Percentiles rank a stretch among this genome's conserved stretches.
phyloP scores from a whole-genome alignment of 1,140 invertebrate species.

The Branchinecta lynchi region DNA sequence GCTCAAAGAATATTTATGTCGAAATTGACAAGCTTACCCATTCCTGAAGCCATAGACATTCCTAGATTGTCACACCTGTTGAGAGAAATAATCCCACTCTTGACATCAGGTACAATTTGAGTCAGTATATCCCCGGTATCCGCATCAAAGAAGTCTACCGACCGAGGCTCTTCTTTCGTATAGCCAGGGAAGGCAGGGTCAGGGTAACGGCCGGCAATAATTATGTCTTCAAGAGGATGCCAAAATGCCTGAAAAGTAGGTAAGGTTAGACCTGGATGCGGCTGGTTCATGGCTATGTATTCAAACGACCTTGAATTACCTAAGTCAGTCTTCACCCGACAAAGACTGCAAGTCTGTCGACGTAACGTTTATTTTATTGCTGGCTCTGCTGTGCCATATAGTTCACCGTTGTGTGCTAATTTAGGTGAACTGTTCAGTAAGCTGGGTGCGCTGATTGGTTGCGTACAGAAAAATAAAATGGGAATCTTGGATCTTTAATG shows the following conservation, averaged over 20 bases:
- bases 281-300: too few species aligned
- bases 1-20: too few species aligned
- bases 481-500: too few species aligned
- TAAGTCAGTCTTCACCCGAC: too few species aligned
- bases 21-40: constrained; percentile 25
- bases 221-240: constrained; percentile 32
- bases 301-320: too few species aligned
- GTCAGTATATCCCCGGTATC: constrained; percentile 26
- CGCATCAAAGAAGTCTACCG: constrained; percentile 30
- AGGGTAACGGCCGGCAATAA: constrained; percentile 32
- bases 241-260: constrained; percentile 29
- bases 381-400: too few species aligned
- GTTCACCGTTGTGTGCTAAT: too few species aligned
- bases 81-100: constrained; percentile 27
- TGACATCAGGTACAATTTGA: constrained; percentile 24
- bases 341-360: too few species aligned
- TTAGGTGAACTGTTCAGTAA: too few species aligned
- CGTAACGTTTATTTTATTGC: too few species aligned
- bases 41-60: constrained; percentile 26
- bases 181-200: constrained; percentile 26
- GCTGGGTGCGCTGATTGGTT: too few species aligned
- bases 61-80: constrained; percentile 28
- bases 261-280: neutral
- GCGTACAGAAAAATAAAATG: too few species aligned
- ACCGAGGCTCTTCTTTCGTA: constrained; percentile 23